These are phyloP conservation scores for Andrena trimmerana DNA, from an alignment of 2,888 invertebrate species.

Conservation along the genomic window DNA sequence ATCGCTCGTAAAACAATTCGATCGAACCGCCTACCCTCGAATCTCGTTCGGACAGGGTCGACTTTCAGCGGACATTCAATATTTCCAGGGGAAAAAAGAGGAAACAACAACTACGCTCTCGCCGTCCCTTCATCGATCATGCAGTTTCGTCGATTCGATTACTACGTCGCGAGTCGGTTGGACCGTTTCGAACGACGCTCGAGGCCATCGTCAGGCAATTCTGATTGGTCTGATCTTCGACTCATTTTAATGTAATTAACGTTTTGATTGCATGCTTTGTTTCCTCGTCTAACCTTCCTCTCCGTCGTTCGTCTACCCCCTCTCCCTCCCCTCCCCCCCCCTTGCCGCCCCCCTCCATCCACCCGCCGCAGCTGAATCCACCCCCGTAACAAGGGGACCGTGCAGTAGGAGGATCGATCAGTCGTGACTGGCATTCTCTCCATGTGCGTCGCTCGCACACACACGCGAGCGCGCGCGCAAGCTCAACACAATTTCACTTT, in stretches of 20 bases:
- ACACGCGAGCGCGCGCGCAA: not conserved
- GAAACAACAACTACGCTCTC: not conserved
- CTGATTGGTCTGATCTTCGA: conserved; percentile 83
- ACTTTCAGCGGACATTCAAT: conserved; percentile 2
- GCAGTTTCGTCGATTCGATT: not conserved
- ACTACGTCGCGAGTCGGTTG: not conserved
- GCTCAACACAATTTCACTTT: conserved; percentile 53
- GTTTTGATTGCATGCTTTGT: conserved; percentile 84
- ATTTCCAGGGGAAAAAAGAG: not conserved
- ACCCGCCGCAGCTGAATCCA: conserved; percentile 50
- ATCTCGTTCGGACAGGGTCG: not conserved
- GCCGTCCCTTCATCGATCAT: not conserved
- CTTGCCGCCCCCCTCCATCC: conserved; percentile 17
- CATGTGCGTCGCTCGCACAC: conserved; percentile 49
- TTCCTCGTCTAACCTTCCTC: conserved; percentile 75
- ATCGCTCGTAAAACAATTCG: conserved; percentile 52
- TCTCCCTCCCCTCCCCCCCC: conserved; percentile 13
- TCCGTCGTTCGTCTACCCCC: conserved; percentile 52
- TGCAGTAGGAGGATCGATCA: conserved; percentile 78
- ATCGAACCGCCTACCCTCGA: conserved; percentile 14
- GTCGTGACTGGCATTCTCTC: conserved; percentile 69
- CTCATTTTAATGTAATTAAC: conserved; percentile 85
- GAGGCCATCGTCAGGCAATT: conserved; percentile 70
- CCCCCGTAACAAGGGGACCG: conserved; percentile 69
- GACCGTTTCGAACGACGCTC: conserved; percentile 43